Evolutionary conservation across 2,113 vertebrate genomes (phyloP), one percentile per base, ranked within the genome.

Genomic region (Danio rerio): DNA sequence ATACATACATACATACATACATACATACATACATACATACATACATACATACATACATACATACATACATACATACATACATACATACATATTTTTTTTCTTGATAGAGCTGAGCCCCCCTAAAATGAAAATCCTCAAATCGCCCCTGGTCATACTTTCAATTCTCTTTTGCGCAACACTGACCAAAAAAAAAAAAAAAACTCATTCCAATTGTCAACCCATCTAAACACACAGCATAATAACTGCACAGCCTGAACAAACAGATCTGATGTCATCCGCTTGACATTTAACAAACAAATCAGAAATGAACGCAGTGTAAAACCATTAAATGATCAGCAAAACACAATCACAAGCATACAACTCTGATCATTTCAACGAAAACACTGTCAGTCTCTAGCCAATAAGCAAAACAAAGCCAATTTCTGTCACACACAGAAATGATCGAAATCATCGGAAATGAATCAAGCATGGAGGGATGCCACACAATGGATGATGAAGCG

Each of bases 361-460:
- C 1, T 65, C 12, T 4, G 42, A 50, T 71, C 7, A 3, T 69
- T 49, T 20, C 7, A 50, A 20, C 12, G 53, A 40, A 72, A 31
- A 72, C 50, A 55, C 53, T n/a, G 50, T 16, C 52, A n/a, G 6
- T 47, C 43, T 47, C 47, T 45, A 7, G 43, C 45, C 10, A 49
- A 11, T 47, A 45, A 42, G 5, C 9, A 40, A 56, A 73, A n/a
- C 1, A 0, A 31, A 43, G 3, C 8, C 16, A 56, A 74, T 5
- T 43, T n/a, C 8, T 2, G 0, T 43, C 40, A 43, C 63, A n/a
- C 8, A 31, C 31, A 31, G 31, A 45, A 45, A 45, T 15, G 45
- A 66, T 66, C 40, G n/a, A 66, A 66, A 66, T 15, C 40, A 66
- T 66, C 8, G 13, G 16, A 74, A 58, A 58, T 2, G 43, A 74